phyloP scores from a whole-genome alignment of 2,888 invertebrate species.

The Gibbula magus region DNA sequence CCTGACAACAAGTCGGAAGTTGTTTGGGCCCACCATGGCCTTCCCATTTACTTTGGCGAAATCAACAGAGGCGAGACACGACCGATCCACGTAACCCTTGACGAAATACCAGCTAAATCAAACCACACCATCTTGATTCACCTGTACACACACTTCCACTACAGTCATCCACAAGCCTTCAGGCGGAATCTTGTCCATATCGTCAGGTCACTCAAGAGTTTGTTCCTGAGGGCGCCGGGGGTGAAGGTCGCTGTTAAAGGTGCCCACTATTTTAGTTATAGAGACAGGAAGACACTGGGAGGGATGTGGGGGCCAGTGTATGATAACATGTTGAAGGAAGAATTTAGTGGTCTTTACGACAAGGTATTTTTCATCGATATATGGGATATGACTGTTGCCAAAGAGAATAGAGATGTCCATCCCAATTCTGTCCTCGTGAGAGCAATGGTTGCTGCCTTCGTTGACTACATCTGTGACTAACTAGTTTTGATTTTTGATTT shows the following conservation, averaged over 20 bases:
- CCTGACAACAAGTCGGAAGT: not conserved
- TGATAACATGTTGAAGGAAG: not conserved
- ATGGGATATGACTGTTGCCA: conserved; percentile 32
- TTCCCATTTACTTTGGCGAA: conserved; percentile 9
- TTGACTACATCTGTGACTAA: not conserved
- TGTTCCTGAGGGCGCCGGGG: not conserved
- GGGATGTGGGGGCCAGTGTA: conserved; percentile 1
- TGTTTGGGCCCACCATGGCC: not conserved
- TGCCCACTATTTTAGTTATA: conserved; percentile 15
- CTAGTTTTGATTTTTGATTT: not conserved
- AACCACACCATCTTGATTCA: conserved; percentile 20
- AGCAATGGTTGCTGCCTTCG: conserved; percentile 6
- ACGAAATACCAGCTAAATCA: not conserved
- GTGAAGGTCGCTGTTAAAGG: conserved; percentile 15
- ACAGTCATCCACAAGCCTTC: not conserved
- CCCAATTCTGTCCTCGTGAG: not conserved
- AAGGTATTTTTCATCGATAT: conserved; percentile 23
- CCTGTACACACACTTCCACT: conserved; percentile 19
- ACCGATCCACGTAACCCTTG: not conserved
- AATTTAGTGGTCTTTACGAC: conserved; percentile 13
- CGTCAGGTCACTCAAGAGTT: not conserved
- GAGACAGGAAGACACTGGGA: not conserved
- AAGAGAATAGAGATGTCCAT: conserved; percentile 9
- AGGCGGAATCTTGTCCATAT: not conserved
- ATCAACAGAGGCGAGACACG: conserved; percentile 1